Percentiles rank a stretch among this genome's conserved stretches.
Evolutionary conservation across 2,888 invertebrate species (phyloP).

Genomic region (Microplitis deprimator): DNA sequence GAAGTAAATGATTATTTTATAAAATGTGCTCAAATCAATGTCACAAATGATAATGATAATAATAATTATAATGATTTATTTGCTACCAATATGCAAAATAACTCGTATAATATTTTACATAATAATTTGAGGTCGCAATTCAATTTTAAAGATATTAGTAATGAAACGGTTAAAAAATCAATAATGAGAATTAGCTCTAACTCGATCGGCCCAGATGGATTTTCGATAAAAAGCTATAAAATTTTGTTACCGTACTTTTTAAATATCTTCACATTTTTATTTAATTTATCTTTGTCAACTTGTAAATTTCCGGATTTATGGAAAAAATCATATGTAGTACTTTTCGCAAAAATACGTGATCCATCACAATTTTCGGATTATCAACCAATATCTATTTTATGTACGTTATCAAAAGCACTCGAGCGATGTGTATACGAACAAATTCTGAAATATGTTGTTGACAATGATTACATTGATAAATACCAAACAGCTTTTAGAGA

Average conservation of each 20-base stretch:
- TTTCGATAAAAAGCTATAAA: background rate
- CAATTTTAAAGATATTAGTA: background rate
- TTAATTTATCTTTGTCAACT: background rate
- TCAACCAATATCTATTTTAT: background rate
- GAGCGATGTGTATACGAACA: no score
- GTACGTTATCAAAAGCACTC: background rate
- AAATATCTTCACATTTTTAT: background rate
- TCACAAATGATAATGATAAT: background rate
- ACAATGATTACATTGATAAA: no score
- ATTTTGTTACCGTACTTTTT: background rate
- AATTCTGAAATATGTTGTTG: no score
- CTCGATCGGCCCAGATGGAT: background rate
- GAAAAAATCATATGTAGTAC: background rate
- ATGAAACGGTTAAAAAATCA: background rate
- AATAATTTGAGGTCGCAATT: background rate
- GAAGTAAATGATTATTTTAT: background rate
- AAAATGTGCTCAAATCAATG: background rate
- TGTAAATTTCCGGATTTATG: background rate
- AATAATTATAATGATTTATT: background rate
- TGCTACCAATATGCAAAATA: no score
- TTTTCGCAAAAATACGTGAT: background rate
- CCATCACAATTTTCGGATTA: background rate
- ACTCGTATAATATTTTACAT: no score
- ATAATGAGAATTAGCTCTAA: background rate
- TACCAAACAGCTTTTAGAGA: slow-evolving; percentile 18